These are phyloP conservation scores for Engraulis encrasicolus DNA, from an alignment of 2,113 vertebrate species.

Conservation along the genomic window DNA sequence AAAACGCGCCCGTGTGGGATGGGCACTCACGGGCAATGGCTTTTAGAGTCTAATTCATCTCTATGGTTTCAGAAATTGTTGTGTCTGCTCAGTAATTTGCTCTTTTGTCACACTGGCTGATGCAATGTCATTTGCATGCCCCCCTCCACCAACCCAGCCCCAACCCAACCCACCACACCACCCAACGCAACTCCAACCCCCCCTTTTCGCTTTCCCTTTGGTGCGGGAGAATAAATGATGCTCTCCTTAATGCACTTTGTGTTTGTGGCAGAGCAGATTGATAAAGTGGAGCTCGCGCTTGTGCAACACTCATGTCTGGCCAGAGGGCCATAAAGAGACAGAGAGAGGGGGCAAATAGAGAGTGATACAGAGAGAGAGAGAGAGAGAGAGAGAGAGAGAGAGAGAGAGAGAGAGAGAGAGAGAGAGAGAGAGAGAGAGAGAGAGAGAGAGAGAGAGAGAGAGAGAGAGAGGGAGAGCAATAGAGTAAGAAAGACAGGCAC, in stretches of 20 bases:
- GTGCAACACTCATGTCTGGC: constrained; percentile 88
- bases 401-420: too few species aligned
- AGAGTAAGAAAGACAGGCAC: background rate
- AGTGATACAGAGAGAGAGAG: background rate
- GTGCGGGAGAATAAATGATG: constrained; percentile 56
- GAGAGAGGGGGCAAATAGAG: too few species aligned
- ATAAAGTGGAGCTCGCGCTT: constrained; percentile 75
- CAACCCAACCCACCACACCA: too few species aligned
- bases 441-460: background rate
- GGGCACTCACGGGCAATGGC: constrained; percentile 36
- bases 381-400: background rate
- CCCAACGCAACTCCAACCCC: background rate
- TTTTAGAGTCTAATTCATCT: constrained; percentile 38
- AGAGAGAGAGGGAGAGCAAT: background rate
- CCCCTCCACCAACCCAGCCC: too few species aligned
- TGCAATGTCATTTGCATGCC: constrained; percentile 58
- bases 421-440: constrained; percentile 32
- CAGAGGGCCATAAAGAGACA: constrained; percentile 82
- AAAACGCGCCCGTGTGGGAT: constrained; percentile 18
- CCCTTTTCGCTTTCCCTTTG: constrained; percentile 31
- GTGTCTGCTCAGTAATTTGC: constrained; percentile 47
- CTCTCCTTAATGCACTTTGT: constrained; percentile 54
- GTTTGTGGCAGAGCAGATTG: constrained; percentile 78
- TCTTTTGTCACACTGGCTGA: constrained; percentile 56
- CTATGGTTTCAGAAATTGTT: constrained; percentile 53